Conservation (phyloP, 2,888 invertebrate species). For the Caradrina kadenii region DNA sequence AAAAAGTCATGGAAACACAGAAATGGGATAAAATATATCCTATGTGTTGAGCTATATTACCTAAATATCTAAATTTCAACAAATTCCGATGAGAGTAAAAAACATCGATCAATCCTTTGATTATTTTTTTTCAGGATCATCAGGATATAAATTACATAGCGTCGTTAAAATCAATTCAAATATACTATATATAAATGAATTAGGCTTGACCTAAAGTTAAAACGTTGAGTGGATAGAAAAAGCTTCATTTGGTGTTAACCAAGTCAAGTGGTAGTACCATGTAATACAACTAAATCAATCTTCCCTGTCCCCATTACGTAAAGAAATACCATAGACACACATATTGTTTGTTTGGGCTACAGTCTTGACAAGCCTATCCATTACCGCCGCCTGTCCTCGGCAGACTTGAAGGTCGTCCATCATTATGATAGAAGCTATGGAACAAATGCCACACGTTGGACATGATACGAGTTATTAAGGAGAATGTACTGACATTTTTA, state of each 20-base stretch:
- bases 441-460: slow-evolving; percentile 2
- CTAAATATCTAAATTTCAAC: no score
- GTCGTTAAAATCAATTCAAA: no score
- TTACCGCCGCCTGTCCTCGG: slow-evolving; percentile 44
- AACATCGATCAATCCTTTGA: no score
- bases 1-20: no score
- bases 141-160: no score
- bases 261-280: background rate
- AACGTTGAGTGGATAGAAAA: background rate
- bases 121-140: no score
- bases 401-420: slow-evolving; percentile 28
- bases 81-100: no score
- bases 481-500: no score
- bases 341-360: background rate
- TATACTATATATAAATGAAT: no score
- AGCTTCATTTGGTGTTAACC: background rate
- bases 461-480: slow-evolving; percentile 2
- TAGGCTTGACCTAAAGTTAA: background rate
- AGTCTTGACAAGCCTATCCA: slow-evolving; percentile 17
- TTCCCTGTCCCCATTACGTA: slow-evolving; percentile 1
- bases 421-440: slow-evolving; percentile 25
- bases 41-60: no score
- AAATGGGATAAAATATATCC: no score
- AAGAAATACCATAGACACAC: background rate
- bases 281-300: background rate